Percentiles rank a stretch among this genome's conserved stretches.
phyloP scores from a whole-genome alignment of 2,113 vertebrate species.

The Plectropomus leopardus region DNA sequence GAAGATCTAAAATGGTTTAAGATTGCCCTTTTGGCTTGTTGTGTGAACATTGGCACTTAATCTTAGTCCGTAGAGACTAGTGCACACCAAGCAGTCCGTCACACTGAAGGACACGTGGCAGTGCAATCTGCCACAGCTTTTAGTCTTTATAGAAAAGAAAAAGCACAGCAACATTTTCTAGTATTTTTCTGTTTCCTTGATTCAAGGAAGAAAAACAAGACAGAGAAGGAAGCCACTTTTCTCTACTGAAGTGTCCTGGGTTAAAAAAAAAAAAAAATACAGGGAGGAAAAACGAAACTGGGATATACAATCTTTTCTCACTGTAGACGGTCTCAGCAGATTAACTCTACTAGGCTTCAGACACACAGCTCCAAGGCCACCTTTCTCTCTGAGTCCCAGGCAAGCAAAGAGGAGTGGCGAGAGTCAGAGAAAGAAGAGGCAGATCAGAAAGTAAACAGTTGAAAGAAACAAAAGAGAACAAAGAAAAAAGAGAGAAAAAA shows the following conservation, averaged over 20 bases:
- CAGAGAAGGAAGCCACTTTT: conserved; percentile 86
- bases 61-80: conserved; percentile 84
- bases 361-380: conserved; percentile 94
- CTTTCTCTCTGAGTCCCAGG: conserved; percentile 91
- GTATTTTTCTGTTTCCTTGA: conserved; percentile 93
- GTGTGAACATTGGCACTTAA: conserved; percentile 87
- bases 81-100: conserved; percentile 82
- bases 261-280: conserved; percentile 18
- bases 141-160: conserved; percentile 81
- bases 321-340: conserved; percentile 90
- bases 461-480: conserved; percentile 59
- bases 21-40: conserved; percentile 58
- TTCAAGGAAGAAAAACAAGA: conserved; percentile 93
- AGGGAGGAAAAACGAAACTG: conserved; percentile 18
- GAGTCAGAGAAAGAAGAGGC: conserved; percentile 70
- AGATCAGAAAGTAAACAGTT: conserved; percentile 65
- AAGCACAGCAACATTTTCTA: conserved; percentile 79
- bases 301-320: conserved; percentile 87
- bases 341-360: conserved; percentile 90
- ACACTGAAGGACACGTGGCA: conserved; percentile 83
- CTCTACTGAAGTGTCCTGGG: conserved; percentile 83
- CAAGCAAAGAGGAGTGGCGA: conserved; percentile 77
- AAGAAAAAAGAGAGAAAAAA: conserved; percentile 14
- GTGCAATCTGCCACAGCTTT: conserved; percentile 86
- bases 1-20: conserved; percentile 32